Percentiles rank a stretch among this genome's conserved stretches.
Conservation (phyloP, 1,140 invertebrate genomes). For the Anthonomus grandis region DNA sequence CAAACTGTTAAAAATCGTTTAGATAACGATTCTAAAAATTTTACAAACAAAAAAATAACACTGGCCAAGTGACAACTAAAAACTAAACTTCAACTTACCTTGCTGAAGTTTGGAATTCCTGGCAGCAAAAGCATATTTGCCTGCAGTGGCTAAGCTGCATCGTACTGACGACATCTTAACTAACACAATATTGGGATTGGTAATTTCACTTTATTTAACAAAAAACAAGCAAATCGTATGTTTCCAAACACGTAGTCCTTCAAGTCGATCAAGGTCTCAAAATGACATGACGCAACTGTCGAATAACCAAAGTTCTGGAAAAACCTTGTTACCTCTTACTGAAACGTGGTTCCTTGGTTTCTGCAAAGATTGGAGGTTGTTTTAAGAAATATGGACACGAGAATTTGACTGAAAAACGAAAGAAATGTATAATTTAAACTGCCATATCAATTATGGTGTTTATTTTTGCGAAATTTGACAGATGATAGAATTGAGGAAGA, state of each 20-base stretch:
- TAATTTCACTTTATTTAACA: conserved; percentile 5
- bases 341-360: neutral
- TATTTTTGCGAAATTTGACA: conserved; percentile 18
- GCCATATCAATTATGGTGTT: conserved; percentile 15
- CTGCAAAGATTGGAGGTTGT: neutral
- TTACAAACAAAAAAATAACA: no score
- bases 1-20: no score
- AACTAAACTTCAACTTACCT: conserved; percentile 27
- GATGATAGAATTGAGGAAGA: neutral
- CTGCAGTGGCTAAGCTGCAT: conserved; percentile 41
- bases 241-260: conserved; percentile 25
- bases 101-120: conserved; percentile 40
- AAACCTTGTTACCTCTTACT: neutral
- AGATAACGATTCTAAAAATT: no score
- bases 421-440: conserved; percentile 12
- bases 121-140: conserved; percentile 41
- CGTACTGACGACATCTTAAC: conserved; percentile 43
- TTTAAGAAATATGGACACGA: neutral
- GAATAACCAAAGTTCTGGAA: conserved; percentile 5
- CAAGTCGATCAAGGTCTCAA: conserved; percentile 27
- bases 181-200: neutral
- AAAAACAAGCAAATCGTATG: conserved; percentile 15
- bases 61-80: no score
- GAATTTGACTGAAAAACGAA: conserved; percentile 9
- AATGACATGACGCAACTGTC: conserved; percentile 30